Evolutionary conservation across 1,140 invertebrate genomes (phyloP).

Genomic region (Drosophila kohkoa): DNA sequence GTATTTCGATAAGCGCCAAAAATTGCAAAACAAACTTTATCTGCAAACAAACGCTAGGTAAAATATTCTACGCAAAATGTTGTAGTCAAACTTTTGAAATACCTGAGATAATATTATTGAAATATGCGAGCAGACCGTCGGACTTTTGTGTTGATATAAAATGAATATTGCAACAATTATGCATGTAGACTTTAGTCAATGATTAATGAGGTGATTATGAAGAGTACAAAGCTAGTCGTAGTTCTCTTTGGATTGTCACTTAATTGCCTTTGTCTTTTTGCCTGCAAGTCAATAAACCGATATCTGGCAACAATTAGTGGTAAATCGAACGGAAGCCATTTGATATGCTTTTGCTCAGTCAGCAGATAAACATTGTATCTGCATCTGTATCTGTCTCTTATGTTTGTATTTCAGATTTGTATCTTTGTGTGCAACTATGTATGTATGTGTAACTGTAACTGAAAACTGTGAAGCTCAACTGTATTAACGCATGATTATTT

Average conservation of each 20-base stretch:
- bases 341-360: slow-evolving; percentile 24
- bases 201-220: not conserved
- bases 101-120: too few species aligned
- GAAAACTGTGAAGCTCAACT: not conserved
- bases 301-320: slow-evolving; percentile 40
- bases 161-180: too few species aligned
- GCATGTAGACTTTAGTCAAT: too few species aligned
- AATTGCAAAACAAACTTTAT: too few species aligned
- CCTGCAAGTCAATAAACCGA: not conserved
- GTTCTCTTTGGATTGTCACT: slow-evolving; percentile 6
- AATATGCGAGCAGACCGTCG: too few species aligned
- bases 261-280: slow-evolving; percentile 33
- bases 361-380: slow-evolving; percentile 11
- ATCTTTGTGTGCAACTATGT: not conserved
- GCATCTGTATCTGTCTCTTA: slow-evolving; percentile 6
- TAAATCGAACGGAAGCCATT: slow-evolving; percentile 44
- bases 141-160: too few species aligned
- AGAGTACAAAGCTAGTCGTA: slow-evolving; percentile 9
- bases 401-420: not conserved
- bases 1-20: too few species aligned
- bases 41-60: too few species aligned
- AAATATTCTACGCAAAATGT: too few species aligned
- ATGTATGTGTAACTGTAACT: not conserved
- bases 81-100: too few species aligned
- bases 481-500: slow-evolving; percentile 22